Evolutionary conservation across 2,888 invertebrate species (phyloP).

Genomic region (Eurois occulta): DNA sequence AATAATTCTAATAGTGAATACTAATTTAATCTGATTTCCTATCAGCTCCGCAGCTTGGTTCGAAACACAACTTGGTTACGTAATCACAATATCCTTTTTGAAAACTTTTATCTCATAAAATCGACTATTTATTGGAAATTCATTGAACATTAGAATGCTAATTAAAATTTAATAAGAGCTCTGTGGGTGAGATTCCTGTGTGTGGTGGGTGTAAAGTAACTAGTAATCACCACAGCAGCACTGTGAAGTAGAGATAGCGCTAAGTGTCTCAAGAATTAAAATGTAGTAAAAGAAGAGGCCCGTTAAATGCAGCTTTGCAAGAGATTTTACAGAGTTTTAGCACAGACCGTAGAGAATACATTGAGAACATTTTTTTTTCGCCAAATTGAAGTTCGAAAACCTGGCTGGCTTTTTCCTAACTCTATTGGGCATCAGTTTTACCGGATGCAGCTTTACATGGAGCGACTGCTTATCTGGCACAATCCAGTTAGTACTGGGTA

Average conservation of each 20-base stretch:
- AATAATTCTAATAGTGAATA: not conserved
- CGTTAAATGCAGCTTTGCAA: not conserved
- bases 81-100: not conserved
- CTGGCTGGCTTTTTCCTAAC: not conserved
- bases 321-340: not conserved
- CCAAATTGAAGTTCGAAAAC: not conserved
- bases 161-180: not conserved
- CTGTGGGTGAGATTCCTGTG: not conserved
- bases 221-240: not conserved
- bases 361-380: too few species aligned
- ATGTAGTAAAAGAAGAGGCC: not conserved
- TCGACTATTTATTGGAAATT: slow-evolving; percentile 8
- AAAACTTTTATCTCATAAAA: not conserved
- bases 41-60: not conserved
- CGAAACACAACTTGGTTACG: not conserved
- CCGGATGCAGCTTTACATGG: not conserved
- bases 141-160: not conserved
- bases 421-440: not conserved
- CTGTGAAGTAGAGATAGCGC: not conserved
- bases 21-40: too few species aligned
- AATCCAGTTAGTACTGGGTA: too few species aligned
- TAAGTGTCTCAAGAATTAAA: not conserved
- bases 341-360: not conserved
- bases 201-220: too few species aligned
- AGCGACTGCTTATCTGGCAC: too few species aligned